Conservation (phyloP, 2,113 vertebrate species). For the Corythoichthys intestinalis region DNA sequence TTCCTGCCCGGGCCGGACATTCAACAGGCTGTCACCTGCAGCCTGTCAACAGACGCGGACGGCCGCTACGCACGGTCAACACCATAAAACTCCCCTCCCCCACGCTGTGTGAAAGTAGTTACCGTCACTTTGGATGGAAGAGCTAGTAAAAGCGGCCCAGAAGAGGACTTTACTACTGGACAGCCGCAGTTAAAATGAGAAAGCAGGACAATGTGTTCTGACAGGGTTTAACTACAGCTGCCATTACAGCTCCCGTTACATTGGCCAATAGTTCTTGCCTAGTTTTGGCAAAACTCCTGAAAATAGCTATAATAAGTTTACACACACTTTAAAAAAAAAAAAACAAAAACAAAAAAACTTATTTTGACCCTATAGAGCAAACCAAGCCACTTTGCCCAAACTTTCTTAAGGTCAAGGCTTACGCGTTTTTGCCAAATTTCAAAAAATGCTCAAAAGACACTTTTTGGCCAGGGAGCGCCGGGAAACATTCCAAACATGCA, state of each 20-base stretch:
- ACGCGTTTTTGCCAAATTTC: too few species aligned
- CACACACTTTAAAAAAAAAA: background rate
- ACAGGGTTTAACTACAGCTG: background rate
- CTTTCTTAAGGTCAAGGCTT: too few species aligned
- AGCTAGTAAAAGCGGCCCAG: constrained; percentile 40
- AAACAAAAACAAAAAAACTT: too few species aligned
- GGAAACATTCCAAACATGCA: constrained; percentile 36
- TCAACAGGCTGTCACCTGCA: constrained; percentile 63
- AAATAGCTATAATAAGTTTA: background rate
- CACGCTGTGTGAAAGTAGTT: constrained; percentile 42
- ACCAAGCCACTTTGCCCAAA: too few species aligned
- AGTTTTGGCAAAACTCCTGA: background rate
- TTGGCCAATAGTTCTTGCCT: background rate
- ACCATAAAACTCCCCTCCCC: constrained; percentile 7
- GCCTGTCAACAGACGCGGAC: constrained; percentile 56
- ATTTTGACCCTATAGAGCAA: too few species aligned
- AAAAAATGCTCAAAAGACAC: too few species aligned
- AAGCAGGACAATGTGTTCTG: background rate
- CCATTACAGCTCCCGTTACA: background rate
- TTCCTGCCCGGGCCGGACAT: constrained; percentile 66
- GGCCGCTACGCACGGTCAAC: background rate
- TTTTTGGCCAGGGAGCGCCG: too few species aligned
- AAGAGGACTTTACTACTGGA: constrained; percentile 17
- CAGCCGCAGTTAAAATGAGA: background rate
- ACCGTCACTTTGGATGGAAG: constrained; percentile 31